phyloP scores from a whole-genome alignment of 2,113 vertebrate genomes.

The Labeo rohita region DNA sequence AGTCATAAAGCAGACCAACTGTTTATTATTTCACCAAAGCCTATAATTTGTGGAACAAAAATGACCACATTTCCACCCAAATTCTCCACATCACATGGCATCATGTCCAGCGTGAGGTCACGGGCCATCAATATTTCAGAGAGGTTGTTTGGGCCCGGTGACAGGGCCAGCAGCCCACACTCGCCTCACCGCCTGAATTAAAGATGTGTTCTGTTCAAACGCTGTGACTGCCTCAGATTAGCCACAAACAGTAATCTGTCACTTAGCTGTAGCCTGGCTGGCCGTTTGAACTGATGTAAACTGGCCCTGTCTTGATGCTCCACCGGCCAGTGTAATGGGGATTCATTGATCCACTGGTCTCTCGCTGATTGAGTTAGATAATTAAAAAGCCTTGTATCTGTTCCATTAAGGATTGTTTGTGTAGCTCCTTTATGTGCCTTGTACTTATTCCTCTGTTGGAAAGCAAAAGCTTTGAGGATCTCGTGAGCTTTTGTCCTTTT shows the following conservation, averaged over 20 bases:
- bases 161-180: conserved; percentile 70
- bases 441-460: conserved; percentile 64
- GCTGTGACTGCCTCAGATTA: conserved; percentile 75
- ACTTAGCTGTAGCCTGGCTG: conserved; percentile 70
- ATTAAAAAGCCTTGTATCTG: conserved; percentile 84
- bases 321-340: conserved; percentile 74
- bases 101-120: conserved; percentile 27
- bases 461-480: conserved; percentile 58
- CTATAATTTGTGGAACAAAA: conserved; percentile 13
- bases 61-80: background rate
- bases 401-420: conserved; percentile 82
- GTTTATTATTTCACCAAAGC: conserved; percentile 20
- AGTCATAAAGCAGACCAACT: conserved; percentile 3
- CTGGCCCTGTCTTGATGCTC: conserved; percentile 68
- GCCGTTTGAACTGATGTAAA: conserved; percentile 74
- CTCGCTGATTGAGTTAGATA: conserved; percentile 83
- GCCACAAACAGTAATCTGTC: conserved; percentile 79
- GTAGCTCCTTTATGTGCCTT: conserved; percentile 58
- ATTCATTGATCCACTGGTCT: conserved; percentile 81
- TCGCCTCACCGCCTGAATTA: conserved; percentile 72
- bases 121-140: conserved; percentile 72
- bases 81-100: conserved; percentile 22
- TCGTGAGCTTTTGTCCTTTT: conserved; percentile 35
- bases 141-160: conserved; percentile 69
- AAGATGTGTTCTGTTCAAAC: conserved; percentile 74